A percentile compares a stretch with the other conserved stretches of the same genome.
These are phyloP conservation scores for Poeciliopsis retropinna DNA, from an alignment of 2,113 vertebrate genomes.

Conservation along the genomic window DNA sequence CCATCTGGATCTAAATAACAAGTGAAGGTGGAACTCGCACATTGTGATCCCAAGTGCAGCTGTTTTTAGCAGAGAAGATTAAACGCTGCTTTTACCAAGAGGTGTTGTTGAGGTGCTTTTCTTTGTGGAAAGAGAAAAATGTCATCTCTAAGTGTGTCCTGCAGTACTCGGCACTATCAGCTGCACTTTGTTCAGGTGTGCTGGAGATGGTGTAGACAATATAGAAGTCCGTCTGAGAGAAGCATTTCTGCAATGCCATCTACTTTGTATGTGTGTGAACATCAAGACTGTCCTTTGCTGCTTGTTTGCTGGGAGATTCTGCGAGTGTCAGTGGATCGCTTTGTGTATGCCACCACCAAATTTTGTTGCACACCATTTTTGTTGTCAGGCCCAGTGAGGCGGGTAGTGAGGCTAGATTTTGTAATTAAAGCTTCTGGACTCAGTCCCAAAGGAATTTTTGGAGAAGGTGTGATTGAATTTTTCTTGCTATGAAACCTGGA, in stretches of 20 bases:
- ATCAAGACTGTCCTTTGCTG: constrained; percentile 11
- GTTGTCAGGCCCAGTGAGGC: constrained; percentile 11
- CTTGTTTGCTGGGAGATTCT: constrained; percentile 16
- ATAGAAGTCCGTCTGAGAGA: constrained; percentile 29
- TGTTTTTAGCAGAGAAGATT: constrained; percentile 6
- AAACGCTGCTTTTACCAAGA: constrained; percentile 39
- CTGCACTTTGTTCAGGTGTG: constrained; percentile 1
- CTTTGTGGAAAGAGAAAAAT: constrained; percentile 23
- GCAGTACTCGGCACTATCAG: constrained; percentile 8
- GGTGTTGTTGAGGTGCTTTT: constrained; percentile 13
- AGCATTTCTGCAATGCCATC: constrained; percentile 35
- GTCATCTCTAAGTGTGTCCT: constrained; percentile 25
- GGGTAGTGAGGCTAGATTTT: constrained; percentile 1
- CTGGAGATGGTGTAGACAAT: constrained; percentile 18
- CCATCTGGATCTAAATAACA: constrained; percentile 12
- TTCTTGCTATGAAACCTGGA: background rate
- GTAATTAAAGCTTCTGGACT: constrained; percentile 44
- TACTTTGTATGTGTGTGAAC: constrained; percentile 15
- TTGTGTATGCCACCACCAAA: constrained; percentile 8
- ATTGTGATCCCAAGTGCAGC: constrained; percentile 21
- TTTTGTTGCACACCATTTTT: constrained; percentile 59
- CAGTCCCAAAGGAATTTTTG: constrained; percentile 8
- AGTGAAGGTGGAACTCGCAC: constrained; percentile 1
- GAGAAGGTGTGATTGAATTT: background rate
- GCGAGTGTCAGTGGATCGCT: constrained; percentile 1